Conservation (phyloP, 92 coral and sea anemone species). For the Palythoa caribaeorum region DNA sequence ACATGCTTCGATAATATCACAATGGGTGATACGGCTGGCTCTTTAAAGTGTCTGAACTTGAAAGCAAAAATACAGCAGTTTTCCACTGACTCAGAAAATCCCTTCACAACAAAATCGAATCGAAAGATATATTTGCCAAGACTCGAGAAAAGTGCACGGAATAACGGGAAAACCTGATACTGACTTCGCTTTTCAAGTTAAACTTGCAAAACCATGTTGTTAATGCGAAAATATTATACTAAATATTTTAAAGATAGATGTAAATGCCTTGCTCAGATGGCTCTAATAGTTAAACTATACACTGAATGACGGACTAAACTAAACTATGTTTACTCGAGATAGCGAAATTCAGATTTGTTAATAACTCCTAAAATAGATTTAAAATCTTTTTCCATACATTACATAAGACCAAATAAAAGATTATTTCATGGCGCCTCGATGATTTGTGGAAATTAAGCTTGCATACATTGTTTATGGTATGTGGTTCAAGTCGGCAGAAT, state of each 20-base stretch:
- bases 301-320: neutral
- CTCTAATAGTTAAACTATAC: neutral
- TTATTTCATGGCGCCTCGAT: neutral
- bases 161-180: slow-evolving; percentile 1
- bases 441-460: slow-evolving; percentile 3
- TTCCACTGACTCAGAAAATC: neutral
- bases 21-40: neutral
- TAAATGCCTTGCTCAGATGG: neutral
- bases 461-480: neutral
- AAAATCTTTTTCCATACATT: neutral
- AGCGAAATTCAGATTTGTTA: neutral
- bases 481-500: slow-evolving; percentile 1
- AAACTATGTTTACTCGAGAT: neutral
- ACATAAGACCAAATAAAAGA: neutral
- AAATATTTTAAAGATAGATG: neutral
- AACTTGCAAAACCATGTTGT: neutral
- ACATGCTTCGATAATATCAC: neutral
- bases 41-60: slow-evolving; percentile 18
- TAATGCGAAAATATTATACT: neutral
- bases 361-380: neutral
- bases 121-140: slow-evolving; percentile 45
- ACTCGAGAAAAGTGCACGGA: neutral
- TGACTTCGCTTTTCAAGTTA: neutral
- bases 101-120: slow-evolving; percentile 44
- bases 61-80: slow-evolving; percentile 2